phyloP scores from a whole-genome alignment of 2,797 vertebrate genomes.

The Gymnothorax reevesii region DNA sequence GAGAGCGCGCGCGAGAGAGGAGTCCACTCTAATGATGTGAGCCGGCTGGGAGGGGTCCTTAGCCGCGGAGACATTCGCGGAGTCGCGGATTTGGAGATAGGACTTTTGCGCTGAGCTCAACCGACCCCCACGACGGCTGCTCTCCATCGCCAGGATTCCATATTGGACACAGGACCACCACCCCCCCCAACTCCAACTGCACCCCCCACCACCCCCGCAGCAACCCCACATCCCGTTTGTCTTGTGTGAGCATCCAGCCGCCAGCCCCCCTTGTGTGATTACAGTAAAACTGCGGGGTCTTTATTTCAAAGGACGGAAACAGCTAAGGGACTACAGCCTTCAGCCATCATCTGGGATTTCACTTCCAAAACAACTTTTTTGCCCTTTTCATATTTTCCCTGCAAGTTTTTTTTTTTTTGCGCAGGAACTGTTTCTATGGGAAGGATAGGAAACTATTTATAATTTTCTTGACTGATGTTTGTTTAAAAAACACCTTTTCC shows the following conservation, averaged over 20 bases:
- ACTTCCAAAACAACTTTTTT: background rate
- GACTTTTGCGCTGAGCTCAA: background rate
- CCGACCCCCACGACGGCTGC: background rate
- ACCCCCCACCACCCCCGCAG: background rate
- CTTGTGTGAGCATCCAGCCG: background rate
- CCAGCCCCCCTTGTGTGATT: background rate
- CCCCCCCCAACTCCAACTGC: background rate
- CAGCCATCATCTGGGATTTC: background rate
- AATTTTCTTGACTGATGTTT: background rate
- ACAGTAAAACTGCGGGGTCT: background rate
- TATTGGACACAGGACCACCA: background rate
- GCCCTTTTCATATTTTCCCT: background rate
- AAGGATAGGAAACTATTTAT: background rate
- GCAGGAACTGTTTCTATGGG: background rate
- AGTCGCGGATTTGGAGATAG: background rate
- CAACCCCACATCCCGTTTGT: background rate
- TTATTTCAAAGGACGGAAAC: background rate
- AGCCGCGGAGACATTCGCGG: background rate
- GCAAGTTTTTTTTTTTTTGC: background rate
- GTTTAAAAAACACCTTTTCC: background rate
- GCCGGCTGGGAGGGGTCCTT: background rate
- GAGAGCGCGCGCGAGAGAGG: background rate
- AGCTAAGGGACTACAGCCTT: background rate
- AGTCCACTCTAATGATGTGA: background rate
- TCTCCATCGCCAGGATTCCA: background rate